Conservation (phyloP, 2,113 vertebrate genomes). For the Actenoides lindsayi region DNA sequence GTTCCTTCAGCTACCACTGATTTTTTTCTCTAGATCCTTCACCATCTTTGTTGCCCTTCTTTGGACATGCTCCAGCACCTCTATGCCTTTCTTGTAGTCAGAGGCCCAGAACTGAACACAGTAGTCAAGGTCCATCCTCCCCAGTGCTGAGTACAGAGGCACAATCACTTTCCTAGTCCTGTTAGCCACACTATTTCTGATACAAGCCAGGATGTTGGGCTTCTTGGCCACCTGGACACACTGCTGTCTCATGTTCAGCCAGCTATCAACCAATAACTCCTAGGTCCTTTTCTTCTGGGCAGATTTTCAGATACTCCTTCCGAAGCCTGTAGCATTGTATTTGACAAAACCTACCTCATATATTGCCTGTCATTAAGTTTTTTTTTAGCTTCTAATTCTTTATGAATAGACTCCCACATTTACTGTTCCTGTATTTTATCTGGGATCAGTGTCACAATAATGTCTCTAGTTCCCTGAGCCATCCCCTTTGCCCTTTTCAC, state of each 20-base stretch:
- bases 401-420: neutral
- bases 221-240: too few relatives aligned
- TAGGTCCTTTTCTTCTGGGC: neutral
- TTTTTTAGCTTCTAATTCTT: neutral
- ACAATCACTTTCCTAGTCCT: neutral
- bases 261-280: neutral
- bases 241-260: neutral
- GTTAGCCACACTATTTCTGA: neutral
- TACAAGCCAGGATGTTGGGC: too few relatives aligned
- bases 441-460: neutral
- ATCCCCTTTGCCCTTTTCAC: neutral
- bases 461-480: neutral
- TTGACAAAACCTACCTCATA: neutral
- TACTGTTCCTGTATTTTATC: neutral
- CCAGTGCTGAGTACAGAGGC: neutral
- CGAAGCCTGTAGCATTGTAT: neutral
- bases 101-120: too few relatives aligned
- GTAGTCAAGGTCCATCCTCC: too few relatives aligned
- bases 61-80: too few relatives aligned
- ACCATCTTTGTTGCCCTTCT: too few relatives aligned
- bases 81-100: too few relatives aligned
- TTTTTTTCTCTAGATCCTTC: too few relatives aligned
- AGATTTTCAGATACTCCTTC: neutral
- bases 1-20: too few relatives aligned
- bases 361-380: neutral